phyloP scores from a whole-genome alignment of 2,888 invertebrate species.

The Idaea straminata region DNA sequence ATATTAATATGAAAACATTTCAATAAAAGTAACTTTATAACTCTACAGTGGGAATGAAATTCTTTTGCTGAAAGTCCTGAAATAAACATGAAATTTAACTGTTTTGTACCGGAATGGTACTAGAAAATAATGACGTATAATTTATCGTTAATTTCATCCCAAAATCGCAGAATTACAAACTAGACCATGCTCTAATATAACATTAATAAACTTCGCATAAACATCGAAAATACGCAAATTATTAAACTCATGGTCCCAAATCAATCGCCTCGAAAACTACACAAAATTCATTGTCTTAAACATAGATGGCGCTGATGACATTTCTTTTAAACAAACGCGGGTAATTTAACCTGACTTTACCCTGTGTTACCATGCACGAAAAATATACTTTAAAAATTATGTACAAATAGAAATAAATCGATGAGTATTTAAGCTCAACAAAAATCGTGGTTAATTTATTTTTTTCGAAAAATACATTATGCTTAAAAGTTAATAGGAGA shows the following conservation, averaged over 20 bases:
- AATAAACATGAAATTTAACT: too few species aligned
- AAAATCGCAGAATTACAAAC: conserved; percentile 3
- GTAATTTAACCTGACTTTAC: conserved; percentile 44
- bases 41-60: too few species aligned
- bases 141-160: background rate
- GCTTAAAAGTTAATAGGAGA: background rate
- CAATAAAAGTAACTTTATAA: too few species aligned
- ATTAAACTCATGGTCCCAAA: conserved; percentile 59
- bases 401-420: conserved; percentile 44
- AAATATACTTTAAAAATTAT: conserved; percentile 35
- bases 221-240: conserved; percentile 28
- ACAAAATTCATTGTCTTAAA: conserved; percentile 47
- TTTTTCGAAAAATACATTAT: background rate
- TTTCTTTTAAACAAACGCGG: conserved; percentile 35
- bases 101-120: too few species aligned
- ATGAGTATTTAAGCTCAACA: conserved; percentile 45
- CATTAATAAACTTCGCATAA: conserved; percentile 4
- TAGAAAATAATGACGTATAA: background rate
- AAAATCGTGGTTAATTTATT: conserved; percentile 6
- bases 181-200: conserved; percentile 5
- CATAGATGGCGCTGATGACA: conserved; percentile 28
- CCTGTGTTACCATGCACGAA: conserved; percentile 63
- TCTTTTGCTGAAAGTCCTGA: too few species aligned
- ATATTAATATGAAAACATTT: too few species aligned
- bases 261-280: conserved; percentile 32